Conservation (phyloP, 2,797 vertebrate genomes). For the Paedocypris micromegethes region DNA sequence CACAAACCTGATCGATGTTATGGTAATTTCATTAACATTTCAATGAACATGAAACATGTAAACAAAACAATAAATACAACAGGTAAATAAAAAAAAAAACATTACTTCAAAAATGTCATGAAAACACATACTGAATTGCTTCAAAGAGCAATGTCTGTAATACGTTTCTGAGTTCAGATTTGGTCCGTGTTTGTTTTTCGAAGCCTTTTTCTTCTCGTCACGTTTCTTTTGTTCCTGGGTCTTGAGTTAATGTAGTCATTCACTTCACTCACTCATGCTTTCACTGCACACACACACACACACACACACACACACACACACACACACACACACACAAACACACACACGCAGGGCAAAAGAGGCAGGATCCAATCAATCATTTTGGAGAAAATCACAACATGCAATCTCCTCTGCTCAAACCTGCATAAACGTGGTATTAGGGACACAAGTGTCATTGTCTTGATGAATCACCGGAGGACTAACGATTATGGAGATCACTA, state of each 20-base stretch:
- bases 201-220: slow-evolving; percentile 2
- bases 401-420: slow-evolving; percentile 67
- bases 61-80: no score
- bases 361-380: slow-evolving; percentile 75
- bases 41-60: no score
- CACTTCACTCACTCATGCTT: slow-evolving; percentile 8
- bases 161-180: neutral
- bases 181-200: slow-evolving; percentile 62
- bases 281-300: slow-evolving; percentile 19
- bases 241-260: slow-evolving; percentile 12
- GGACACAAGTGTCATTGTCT: slow-evolving; percentile 79
- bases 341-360: slow-evolving; percentile 57
- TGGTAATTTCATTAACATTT: no score
- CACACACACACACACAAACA: slow-evolving; percentile 13
- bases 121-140: no score
- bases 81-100: no score
- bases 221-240: slow-evolving; percentile 14
- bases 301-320: slow-evolving; percentile 8
- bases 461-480: slow-evolving; percentile 83
- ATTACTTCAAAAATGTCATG: no score
- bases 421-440: slow-evolving; percentile 82
- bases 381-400: slow-evolving; percentile 66
- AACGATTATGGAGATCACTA: slow-evolving; percentile 88
- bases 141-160: no score
- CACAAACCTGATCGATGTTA: no score